phyloP scores from a whole-genome alignment of 2,113 vertebrate species.

The Muscicapa adusta region DNA sequence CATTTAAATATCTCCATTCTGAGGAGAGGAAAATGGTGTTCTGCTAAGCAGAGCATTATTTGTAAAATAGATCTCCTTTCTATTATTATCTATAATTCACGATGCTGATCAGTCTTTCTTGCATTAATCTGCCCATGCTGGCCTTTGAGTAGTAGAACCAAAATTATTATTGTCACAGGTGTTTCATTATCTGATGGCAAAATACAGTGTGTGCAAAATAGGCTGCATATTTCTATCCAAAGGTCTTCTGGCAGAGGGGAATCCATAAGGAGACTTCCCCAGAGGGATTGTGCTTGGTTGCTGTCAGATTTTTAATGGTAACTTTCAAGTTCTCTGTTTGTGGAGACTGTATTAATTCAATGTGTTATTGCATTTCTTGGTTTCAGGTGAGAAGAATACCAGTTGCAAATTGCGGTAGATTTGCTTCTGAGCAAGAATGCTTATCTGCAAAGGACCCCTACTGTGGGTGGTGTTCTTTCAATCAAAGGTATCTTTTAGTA shows the following conservation, averaged over 20 bases:
- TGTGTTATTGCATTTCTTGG: conserved; percentile 11
- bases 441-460: conserved; percentile 83
- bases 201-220: neutral
- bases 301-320: neutral
- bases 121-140: conserved; percentile 48
- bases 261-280: conserved; percentile 6
- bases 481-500: conserved; percentile 68
- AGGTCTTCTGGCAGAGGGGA: conserved; percentile 54
- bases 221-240: conserved; percentile 44
- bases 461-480: conserved; percentile 86
- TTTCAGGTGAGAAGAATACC: conserved; percentile 81
- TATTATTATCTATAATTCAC: neutral
- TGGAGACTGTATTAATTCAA: neutral
- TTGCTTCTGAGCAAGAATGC: conserved; percentile 72
- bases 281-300: conserved; percentile 5
- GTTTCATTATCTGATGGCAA: conserved; percentile 31
- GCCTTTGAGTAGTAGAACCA: conserved; percentile 31
- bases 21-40: neutral
- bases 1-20: conserved; percentile 31
- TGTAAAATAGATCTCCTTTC: neutral
- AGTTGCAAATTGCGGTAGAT: conserved; percentile 77
- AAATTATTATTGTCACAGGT: conserved; percentile 35
- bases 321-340: neutral
- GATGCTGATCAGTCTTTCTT: conserved; percentile 13
- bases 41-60: conserved; percentile 30